Percentiles rank a stretch among this genome's conserved stretches.
Evolutionary conservation across 2,888 invertebrate species (phyloP).

Genomic region (Agriotes lineatus): DNA sequence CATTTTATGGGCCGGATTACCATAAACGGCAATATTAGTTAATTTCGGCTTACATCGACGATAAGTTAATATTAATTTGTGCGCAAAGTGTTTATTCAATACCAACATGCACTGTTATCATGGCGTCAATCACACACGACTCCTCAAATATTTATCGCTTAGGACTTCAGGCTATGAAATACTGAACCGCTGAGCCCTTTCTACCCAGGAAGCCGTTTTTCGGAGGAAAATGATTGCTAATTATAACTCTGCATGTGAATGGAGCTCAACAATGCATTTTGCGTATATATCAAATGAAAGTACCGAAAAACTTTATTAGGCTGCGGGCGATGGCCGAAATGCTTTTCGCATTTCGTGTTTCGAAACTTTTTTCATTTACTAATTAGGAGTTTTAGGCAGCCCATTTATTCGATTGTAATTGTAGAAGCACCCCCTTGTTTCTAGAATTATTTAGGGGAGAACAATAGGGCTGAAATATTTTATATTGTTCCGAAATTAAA

Average conservation of each 20-base stretch:
- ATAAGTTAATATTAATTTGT: constrained; percentile 10
- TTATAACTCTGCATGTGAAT: no score
- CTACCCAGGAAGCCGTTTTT: no score
- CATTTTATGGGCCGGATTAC: background rate
- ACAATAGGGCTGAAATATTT: no score
- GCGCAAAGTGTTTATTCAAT: background rate
- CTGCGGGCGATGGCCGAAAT: background rate
- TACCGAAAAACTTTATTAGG: background rate
- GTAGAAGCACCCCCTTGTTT: no score
- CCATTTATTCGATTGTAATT: no score
- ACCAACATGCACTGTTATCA: background rate
- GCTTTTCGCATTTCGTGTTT: background rate
- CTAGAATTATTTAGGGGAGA: no score
- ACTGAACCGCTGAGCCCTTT: no score
- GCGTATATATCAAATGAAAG: background rate
- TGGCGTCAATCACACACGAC: background rate
- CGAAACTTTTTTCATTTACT: background rate
- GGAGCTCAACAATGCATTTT: no score
- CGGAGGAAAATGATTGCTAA: no score
- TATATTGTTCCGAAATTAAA: no score
- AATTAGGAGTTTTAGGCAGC: no score
- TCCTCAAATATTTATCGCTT: constrained; percentile 1
- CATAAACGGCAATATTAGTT: background rate
- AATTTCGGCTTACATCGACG: constrained; percentile 5
- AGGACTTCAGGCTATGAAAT: no score